These are phyloP conservation scores for Syngnathus typhle DNA, from an alignment of 2,113 vertebrate species.

Conservation along the genomic window DNA sequence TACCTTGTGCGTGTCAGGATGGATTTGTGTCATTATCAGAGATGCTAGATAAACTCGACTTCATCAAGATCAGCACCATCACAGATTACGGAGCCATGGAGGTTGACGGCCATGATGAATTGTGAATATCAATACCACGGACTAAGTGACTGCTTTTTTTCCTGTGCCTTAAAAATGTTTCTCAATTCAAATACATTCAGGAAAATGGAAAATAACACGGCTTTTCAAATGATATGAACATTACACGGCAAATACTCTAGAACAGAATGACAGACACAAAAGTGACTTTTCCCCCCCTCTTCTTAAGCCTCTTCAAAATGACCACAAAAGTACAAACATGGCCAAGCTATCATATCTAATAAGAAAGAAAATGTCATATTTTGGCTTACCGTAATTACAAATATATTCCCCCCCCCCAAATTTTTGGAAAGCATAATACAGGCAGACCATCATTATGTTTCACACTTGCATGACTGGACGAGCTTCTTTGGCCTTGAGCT, in stretches of 20 bases:
- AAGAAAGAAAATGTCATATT: not conserved
- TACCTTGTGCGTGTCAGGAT: slow-evolving; percentile 60
- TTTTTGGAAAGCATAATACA: not conserved
- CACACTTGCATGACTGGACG: slow-evolving; percentile 87
- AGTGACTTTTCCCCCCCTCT: not conserved
- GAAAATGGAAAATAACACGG: not conserved
- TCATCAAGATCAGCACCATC: slow-evolving; percentile 64
- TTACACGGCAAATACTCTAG: not conserved
- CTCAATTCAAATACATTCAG: not conserved
- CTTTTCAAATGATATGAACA: not conserved
- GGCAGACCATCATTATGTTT: slow-evolving; percentile 21
- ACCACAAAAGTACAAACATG: not conserved
- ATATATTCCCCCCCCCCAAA: not conserved
- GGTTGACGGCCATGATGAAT: slow-evolving; percentile 59
- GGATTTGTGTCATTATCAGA: slow-evolving; percentile 60
- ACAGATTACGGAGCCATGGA: slow-evolving; percentile 70
- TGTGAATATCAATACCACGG: slow-evolving; percentile 37
- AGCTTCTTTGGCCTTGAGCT: slow-evolving; percentile 80
- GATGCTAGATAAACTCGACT: slow-evolving; percentile 58
- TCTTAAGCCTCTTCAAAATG: not conserved
- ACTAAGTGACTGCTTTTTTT: not conserved
- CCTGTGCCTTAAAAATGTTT: not conserved
- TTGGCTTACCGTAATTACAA: not conserved
- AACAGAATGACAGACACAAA: not conserved
- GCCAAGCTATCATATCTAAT: not conserved